These are phyloP conservation scores for Enteromius anoplus DNA, from an alignment of 2,797 vertebrate species.

Conservation along the genomic window DNA sequence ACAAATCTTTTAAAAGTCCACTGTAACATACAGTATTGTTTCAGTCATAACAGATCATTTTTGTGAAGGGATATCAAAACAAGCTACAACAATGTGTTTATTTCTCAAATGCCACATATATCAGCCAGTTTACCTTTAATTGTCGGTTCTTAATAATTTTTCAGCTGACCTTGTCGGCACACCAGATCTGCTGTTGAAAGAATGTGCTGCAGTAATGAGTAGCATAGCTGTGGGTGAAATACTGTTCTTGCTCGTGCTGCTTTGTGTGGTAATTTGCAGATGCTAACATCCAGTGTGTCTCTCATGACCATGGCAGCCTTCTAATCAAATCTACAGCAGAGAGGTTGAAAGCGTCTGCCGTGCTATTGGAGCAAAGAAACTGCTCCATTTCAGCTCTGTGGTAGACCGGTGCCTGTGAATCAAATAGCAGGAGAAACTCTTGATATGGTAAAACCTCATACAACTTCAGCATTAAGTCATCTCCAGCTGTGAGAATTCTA, in stretches of 20 bases:
- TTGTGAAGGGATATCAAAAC: neutral
- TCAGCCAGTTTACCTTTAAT: neutral
- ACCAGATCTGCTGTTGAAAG: neutral
- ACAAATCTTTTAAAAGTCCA: too few species aligned
- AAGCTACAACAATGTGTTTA: neutral
- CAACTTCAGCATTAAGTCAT: neutral
- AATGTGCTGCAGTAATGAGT: neutral
- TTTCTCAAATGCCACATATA: neutral
- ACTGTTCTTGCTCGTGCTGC: neutral
- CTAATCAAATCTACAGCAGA: conserved; percentile 45
- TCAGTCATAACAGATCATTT: neutral
- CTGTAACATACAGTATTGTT: too few species aligned
- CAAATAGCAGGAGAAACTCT: conserved; percentile 16
- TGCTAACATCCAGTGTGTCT: conserved; percentile 27
- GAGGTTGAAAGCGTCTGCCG: neutral
- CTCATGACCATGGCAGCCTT: conserved; percentile 7
- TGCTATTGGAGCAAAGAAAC: neutral
- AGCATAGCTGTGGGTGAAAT: neutral
- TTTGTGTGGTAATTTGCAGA: conserved; percentile 29
- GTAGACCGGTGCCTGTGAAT: neutral
- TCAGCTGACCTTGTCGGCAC: too few species aligned
- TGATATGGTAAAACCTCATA: conserved; percentile 27
- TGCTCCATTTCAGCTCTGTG: conserved; percentile 13
- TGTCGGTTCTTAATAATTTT: too few species aligned
- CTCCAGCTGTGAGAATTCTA: neutral